Conservation (phyloP, 1,140 invertebrate genomes). For the Pantala flavescens region DNA sequence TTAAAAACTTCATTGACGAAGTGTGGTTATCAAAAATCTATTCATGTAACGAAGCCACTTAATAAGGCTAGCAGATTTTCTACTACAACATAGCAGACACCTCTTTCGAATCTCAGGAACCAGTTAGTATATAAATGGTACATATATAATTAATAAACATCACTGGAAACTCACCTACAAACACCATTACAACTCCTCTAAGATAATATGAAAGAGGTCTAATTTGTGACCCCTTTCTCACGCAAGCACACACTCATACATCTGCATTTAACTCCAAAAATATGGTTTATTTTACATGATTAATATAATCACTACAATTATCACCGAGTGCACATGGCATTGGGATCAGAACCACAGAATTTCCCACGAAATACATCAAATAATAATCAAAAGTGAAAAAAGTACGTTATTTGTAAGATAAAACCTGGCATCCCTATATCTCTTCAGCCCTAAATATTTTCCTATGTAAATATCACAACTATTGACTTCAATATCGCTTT, state of each 20-base stretch:
- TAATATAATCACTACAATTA: slow-evolving; percentile 17
- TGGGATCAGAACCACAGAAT: slow-evolving; percentile 13
- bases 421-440: slow-evolving; percentile 14
- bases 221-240: background rate
- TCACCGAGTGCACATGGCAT: slow-evolving; percentile 14
- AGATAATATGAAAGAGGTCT: background rate
- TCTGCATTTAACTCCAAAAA: slow-evolving; percentile 13
- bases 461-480: slow-evolving; percentile 15
- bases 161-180: slow-evolving; percentile 6
- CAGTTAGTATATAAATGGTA: slow-evolving; percentile 11
- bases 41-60: slow-evolving; percentile 12
- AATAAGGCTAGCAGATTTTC: slow-evolving; percentile 13
- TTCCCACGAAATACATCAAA: slow-evolving; percentile 14
- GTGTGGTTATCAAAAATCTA: background rate
- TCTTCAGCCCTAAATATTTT: slow-evolving; percentile 5
- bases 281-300: slow-evolving; percentile 13
- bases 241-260: background rate
- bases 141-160: background rate
- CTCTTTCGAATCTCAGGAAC: slow-evolving; percentile 12
- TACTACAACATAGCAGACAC: slow-evolving; percentile 14
- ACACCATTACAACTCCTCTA: slow-evolving; percentile 12
- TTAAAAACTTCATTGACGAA: background rate
- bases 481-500: slow-evolving; percentile 11
- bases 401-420: slow-evolving; percentile 12
- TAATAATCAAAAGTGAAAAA: slow-evolving; percentile 14